A percentile compares a stretch with the other conserved stretches of the same genome.
Evolutionary conservation across 2,888 invertebrate species (phyloP).

Genomic region (Trimorus sp.): DNA sequence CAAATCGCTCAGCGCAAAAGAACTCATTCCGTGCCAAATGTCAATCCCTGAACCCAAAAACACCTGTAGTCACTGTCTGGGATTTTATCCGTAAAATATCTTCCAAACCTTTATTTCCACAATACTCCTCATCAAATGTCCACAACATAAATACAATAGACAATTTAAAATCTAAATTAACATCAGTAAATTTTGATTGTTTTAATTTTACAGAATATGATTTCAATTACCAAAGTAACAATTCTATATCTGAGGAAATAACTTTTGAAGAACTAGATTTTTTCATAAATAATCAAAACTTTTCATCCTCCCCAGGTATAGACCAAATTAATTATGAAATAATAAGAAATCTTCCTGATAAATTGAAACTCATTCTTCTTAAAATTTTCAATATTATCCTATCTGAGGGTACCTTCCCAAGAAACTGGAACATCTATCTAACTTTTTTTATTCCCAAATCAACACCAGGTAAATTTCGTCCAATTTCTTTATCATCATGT

Average conservation of each 20-base stretch:
- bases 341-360: background rate
- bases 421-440: slow-evolving; percentile 9
- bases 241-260: background rate
- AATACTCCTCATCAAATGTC: too few relatives aligned
- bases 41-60: background rate
- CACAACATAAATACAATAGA: too few relatives aligned
- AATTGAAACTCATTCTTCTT: background rate
- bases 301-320: background rate
- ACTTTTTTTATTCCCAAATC: slow-evolving; percentile 20
- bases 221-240: background rate
- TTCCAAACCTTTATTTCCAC: too few relatives aligned
- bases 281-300: background rate
- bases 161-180: too few relatives aligned
- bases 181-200: too few relatives aligned
- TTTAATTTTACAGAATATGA: too few relatives aligned
- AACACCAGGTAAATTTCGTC: slow-evolving; percentile 17
- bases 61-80: background rate
- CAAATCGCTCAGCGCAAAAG: background rate
- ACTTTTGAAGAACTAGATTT: background rate
- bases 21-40: background rate
- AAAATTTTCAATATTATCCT: background rate
- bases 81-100: too few relatives aligned
- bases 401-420: background rate
- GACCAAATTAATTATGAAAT: background rate
- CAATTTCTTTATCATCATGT: slow-evolving; percentile 26